Percentiles rank a stretch among this genome's conserved stretches.
phyloP scores from a whole-genome alignment of 1,140 invertebrate species.

The Limonius californicus region DNA sequence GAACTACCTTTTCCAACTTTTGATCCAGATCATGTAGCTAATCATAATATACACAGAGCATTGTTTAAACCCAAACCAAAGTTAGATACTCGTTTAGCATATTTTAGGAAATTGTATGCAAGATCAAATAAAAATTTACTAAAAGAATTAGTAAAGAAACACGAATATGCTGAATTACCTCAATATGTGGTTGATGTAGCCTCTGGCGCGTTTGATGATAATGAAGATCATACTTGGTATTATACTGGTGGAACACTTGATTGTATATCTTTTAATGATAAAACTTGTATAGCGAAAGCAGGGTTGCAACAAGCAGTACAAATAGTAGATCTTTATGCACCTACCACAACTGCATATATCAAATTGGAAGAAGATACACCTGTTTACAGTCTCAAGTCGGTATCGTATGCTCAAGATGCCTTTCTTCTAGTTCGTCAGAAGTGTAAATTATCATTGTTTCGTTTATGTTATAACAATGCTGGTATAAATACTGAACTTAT shows the following conservation, averaged over 20 bases:
- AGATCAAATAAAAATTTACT: not conserved
- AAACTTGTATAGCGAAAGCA: not conserved
- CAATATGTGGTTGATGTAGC: not conserved
- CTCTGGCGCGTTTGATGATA: not conserved
- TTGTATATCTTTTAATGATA: not conserved
- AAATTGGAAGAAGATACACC: not conserved
- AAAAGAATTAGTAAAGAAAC: not conserved
- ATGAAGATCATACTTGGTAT: not conserved
- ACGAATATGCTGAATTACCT: not conserved
- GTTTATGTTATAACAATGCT: not conserved
- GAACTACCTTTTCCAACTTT: not conserved
- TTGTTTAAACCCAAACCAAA: not conserved
- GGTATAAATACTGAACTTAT: not conserved
- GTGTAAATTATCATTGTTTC: not conserved
- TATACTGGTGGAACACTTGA: not conserved
- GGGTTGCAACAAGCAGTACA: not conserved
- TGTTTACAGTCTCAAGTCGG: not conserved
- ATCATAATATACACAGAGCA: not conserved
- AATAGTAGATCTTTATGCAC: not conserved
- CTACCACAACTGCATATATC: not conserved
- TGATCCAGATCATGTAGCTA: not conserved
- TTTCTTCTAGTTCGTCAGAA: not conserved
- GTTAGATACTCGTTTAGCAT: not conserved
- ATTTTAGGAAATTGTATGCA: constrained; percentile 1
- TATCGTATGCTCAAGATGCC: not conserved